These are phyloP conservation scores for Meandrusa payeni DNA, from an alignment of 2,888 invertebrate species.

Conservation along the genomic window DNA sequence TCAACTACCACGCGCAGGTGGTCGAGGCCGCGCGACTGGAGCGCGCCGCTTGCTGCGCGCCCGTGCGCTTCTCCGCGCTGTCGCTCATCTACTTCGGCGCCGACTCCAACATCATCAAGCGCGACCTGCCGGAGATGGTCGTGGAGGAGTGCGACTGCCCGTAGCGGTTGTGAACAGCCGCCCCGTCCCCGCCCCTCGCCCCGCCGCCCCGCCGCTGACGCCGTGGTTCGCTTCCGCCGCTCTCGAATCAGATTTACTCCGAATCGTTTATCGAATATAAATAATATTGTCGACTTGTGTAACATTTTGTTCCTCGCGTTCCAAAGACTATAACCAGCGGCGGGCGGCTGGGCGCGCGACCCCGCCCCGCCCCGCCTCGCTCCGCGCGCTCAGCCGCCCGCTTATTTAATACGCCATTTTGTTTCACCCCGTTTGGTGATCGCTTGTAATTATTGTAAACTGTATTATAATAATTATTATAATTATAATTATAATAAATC, in stretches of 20 bases:
- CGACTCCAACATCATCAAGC: slow-evolving; percentile 94
- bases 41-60: slow-evolving; percentile 95
- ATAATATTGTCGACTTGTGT: slow-evolving; percentile 79
- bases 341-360: slow-evolving; percentile 31
- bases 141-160: slow-evolving; percentile 98
- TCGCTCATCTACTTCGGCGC: slow-evolving; percentile 95
- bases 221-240: slow-evolving; percentile 70
- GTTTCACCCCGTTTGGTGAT: slow-evolving; percentile 80
- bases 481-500: slow-evolving; percentile 79
- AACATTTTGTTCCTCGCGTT: slow-evolving; percentile 80
- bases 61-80: slow-evolving; percentile 94
- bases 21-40: slow-evolving; percentile 94
- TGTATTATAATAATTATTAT: slow-evolving; percentile 81
- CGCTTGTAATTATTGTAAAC: slow-evolving; percentile 82
- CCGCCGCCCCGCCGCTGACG: slow-evolving; percentile 41
- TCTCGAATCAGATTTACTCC: slow-evolving; percentile 74
- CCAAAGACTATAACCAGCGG: slow-evolving; percentile 79
- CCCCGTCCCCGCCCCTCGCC: slow-evolving; percentile 40
- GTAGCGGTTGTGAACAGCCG: slow-evolving; percentile 75
- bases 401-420: slow-evolving; percentile 77
- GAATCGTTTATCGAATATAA: slow-evolving; percentile 77
- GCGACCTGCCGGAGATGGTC: slow-evolving; percentile 97
- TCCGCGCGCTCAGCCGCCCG: slow-evolving; percentile 36
- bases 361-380: slow-evolving; percentile 12
- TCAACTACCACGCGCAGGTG: slow-evolving; percentile 94